Evolutionary conservation across 2,888 invertebrate species (phyloP), one percentile per base, ranked within the genome.

Genomic region (Fissipunctia ypsillon): DNA sequence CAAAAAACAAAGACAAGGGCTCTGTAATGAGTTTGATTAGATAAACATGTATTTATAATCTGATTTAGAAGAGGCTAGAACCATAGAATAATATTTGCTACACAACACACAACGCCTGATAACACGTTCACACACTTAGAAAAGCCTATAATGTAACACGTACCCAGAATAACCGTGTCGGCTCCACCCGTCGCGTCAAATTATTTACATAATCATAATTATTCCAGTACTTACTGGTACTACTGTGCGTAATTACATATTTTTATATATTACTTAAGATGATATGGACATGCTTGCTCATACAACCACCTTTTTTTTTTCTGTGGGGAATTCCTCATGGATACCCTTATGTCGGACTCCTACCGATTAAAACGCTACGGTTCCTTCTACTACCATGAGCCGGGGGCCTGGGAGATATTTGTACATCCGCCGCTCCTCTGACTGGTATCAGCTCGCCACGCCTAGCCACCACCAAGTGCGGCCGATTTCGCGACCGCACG

Each of bases 61-160:
- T 65, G 76, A 81, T 84, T 84, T 75, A 61, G 61, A 84, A 69
- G 43, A 60, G 66, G 63, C 63, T 72, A 78, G 60, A 52, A 57
- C 25, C 43, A 56, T n/a, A 57, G 59, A 45, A 56, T 31, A 31
- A 45, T 56, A 19, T 69, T 57, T 48, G 43, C 41, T 52, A 48
- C 16, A 52, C 50, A 61, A 64, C 43, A 48, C 16, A 52, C 50
- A 61, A 64, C 43, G 38, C 31, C 43, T 69, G 84, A 69, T 67
- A 79, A 70, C 63, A 57, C 69, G 22, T 60, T 64, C 14, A 64
- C 59, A 64, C 38, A 74, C 12, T 60, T 76, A 45, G 43, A 66
- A 66, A 75, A 61, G 38, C 45, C 25, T 56, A 48, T 52, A 54
- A n/a, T n/a, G n/a, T n/a, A n/a, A n/a, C n/a, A 48, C 6, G 10